Conservation (phyloP, 2,797 vertebrate genomes). For the Arrhamphus sclerolepis region DNA sequence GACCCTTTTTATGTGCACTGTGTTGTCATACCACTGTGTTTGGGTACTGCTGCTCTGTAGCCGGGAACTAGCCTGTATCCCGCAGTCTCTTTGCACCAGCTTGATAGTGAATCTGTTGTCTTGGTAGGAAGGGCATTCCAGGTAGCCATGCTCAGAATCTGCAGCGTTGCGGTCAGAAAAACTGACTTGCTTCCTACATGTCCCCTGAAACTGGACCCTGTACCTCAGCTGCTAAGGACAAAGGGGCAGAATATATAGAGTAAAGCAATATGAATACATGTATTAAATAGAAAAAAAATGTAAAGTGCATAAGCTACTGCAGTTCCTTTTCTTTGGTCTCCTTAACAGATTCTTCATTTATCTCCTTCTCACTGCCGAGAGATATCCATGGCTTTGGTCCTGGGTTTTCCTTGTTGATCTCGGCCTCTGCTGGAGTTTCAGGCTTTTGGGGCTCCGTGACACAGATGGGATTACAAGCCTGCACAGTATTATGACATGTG, state of each 20-base stretch:
- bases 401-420: conserved; percentile 66
- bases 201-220: conserved; percentile 77
- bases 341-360: conserved; percentile 85
- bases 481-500: background rate
- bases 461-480: conserved; percentile 18
- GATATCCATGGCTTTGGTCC: conserved; percentile 85
- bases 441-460: conserved; percentile 73
- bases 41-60: conserved; percentile 81
- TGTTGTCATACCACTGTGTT: conserved; percentile 84
- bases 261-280: background rate
- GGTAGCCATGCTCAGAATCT: conserved; percentile 70
- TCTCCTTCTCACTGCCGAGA: conserved; percentile 90
- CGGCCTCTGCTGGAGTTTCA: conserved; percentile 59
- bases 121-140: conserved; percentile 82
- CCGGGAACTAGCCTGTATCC: conserved; percentile 77
- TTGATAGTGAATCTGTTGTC: conserved; percentile 86
- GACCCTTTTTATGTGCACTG: conserved; percentile 18
- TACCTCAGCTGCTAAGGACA: conserved; percentile 80
- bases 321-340: conserved; percentile 81
- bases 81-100: conserved; percentile 81
- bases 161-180: conserved; percentile 83
- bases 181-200: conserved; percentile 74
- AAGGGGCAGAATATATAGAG: conserved; percentile 9
- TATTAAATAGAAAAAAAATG: background rate
- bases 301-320: conserved; percentile 1